phyloP scores from a whole-genome alignment of 2,797 vertebrate genomes.

The Siniperca scherzeri region DNA sequence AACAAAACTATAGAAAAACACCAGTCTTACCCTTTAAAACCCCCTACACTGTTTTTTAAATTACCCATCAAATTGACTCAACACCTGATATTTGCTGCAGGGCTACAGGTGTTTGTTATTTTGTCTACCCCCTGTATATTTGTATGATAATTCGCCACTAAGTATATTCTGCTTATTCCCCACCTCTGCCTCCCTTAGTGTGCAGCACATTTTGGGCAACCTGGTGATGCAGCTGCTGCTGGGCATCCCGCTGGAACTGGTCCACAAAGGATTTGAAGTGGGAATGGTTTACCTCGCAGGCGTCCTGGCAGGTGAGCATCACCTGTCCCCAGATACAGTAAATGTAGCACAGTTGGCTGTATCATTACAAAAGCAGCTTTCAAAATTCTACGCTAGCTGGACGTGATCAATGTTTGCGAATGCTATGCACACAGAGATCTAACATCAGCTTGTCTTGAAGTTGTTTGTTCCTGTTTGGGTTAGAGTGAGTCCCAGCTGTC shows the following conservation, averaged over 20 bases:
- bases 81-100: background rate
- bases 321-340: background rate
- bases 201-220: constrained; percentile 93
- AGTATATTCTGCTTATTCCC: background rate
- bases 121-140: background rate
- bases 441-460: background rate
- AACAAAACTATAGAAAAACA: background rate
- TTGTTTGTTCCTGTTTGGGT: constrained; percentile 39
- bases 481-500: background rate
- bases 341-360: background rate
- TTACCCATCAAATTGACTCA: background rate
- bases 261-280: constrained; percentile 94
- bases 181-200: constrained; percentile 71
- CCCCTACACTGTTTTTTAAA: background rate
- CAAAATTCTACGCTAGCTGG: background rate
- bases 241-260: constrained; percentile 93
- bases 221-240: constrained; percentile 91
- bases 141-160: background rate
- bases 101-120: background rate
- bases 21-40: background rate
- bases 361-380: background rate
- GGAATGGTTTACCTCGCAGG: constrained; percentile 93
- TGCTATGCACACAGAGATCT: background rate
- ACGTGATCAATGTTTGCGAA: background rate
- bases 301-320: constrained; percentile 89